phyloP scores from a whole-genome alignment of 2,888 invertebrate species.

The Agrochola lychnidis region DNA sequence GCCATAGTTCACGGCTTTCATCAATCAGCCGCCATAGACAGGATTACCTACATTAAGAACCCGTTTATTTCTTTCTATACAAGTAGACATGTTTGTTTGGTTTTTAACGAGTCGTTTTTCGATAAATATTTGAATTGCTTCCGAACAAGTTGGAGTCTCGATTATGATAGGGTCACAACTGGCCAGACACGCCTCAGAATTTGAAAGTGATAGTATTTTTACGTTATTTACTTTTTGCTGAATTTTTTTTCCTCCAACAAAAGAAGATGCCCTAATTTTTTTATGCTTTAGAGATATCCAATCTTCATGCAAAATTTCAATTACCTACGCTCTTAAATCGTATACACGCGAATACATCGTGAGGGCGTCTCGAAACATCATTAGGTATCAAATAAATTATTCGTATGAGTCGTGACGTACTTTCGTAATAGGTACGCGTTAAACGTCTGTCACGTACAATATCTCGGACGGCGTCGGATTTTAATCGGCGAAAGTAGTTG shows the following conservation, averaged over 20 bases:
- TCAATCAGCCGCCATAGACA: slow-evolving; percentile 73
- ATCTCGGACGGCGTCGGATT: slow-evolving; percentile 78
- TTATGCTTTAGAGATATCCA: slow-evolving; percentile 2
- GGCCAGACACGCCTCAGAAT: slow-evolving; percentile 24
- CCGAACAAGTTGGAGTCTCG: slow-evolving; percentile 23
- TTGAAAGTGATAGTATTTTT: slow-evolving; percentile 49
- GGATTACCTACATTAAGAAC: slow-evolving; percentile 53
- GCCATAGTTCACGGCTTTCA: slow-evolving; percentile 80
- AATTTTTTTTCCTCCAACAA: neutral
- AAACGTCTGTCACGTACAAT: slow-evolving; percentile 80
- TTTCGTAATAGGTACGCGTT: slow-evolving; percentile 76
- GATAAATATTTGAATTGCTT: slow-evolving; percentile 48
- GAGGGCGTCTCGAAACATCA: slow-evolving; percentile 49
- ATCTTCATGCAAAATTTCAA: slow-evolving; percentile 14
- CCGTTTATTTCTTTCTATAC: slow-evolving; percentile 49
- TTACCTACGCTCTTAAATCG: slow-evolving; percentile 8
- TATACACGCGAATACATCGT: slow-evolving; percentile 25
- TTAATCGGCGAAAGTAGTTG: slow-evolving; percentile 89
- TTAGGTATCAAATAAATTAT: slow-evolving; percentile 61
- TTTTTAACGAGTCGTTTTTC: slow-evolving; percentile 13
- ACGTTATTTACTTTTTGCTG: slow-evolving; percentile 45
- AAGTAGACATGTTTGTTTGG: slow-evolving; percentile 35
- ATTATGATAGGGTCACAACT: slow-evolving; percentile 32
- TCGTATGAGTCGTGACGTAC: slow-evolving; percentile 70
- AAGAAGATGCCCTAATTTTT: slow-evolving; percentile 31